Evolutionary conservation across 1,140 invertebrate species (phyloP), one percentile per base, ranked within the genome.

Genomic region (Drosophila oshimai): DNA sequence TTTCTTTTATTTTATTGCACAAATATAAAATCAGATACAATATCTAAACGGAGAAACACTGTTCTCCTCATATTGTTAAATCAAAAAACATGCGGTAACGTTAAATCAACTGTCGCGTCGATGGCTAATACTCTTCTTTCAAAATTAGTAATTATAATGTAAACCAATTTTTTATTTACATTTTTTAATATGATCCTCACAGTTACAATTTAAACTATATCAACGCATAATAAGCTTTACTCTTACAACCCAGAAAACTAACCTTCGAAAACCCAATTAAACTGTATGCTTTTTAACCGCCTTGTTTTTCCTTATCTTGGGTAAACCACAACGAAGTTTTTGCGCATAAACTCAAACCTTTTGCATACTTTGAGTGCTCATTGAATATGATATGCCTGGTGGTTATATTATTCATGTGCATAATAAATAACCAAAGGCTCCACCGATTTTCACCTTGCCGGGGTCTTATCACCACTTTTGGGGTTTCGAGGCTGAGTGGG

Each of bases 371-470:
- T 18, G 29, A 46, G 15, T 46, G 44, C 13, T 24, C 41, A 41
- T 28, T 26, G 54, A 39, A 44, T 53, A 37, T 33, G 67, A 71
- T 71, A 71, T 46, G 39, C 29, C 22, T 45, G 55, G 18, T 45
- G 55, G 18, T 29, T 45, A 45, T 60, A 45, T 71, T 45, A 71
- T 71, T 61, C 26, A 61, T 60, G 53, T 65, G 58, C 58, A 64
- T 64, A 69, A 33, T 45, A 33, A 71, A 42, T 36, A 50, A 10
- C 12, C 20, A 33, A 42, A 18, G n/a, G 31, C 47, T 50, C 18
- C 20, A 28, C 13, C 26, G 31, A 22, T 41, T 49, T 26, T 18
- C 67, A 70, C 64, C 65, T 70, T 49, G 24, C 31, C 22, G 29
- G 17, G 28, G 9, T 34, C 31, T 71, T 45, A 71, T 61, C 67